These are phyloP conservation scores for Acanthurus tractus DNA, from an alignment of 2,797 vertebrate species.

Conservation along the genomic window DNA sequence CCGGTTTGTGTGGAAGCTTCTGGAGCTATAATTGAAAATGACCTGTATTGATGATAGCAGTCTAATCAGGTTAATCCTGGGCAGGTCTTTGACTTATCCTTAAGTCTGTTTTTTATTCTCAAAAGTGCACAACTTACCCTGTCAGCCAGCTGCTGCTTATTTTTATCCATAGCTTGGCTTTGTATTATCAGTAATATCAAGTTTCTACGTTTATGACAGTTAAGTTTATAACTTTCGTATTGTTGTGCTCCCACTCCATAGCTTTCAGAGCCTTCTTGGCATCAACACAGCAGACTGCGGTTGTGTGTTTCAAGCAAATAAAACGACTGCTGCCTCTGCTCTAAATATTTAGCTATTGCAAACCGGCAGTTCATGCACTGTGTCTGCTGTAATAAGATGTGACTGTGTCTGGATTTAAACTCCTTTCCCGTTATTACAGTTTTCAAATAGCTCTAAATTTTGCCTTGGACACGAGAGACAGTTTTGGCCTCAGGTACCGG, in stretches of 20 bases:
- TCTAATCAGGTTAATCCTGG: conserved; percentile 41
- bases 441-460: conserved; percentile 61
- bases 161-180: conserved; percentile 28
- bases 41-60: conserved; percentile 33
- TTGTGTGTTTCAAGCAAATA: conserved; percentile 66
- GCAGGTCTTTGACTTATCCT: conserved; percentile 28
- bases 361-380: conserved; percentile 56
- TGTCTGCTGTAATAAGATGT: conserved; percentile 69
- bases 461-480: conserved; percentile 51
- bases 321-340: conserved; percentile 68
- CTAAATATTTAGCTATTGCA: conserved; percentile 75
- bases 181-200: conserved; percentile 30
- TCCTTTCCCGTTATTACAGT: conserved; percentile 60
- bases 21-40: conserved; percentile 38
- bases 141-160: conserved; percentile 26
- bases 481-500: conserved; percentile 48
- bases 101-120: conserved; percentile 38
- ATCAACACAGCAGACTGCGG: conserved; percentile 50
- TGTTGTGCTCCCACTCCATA: conserved; percentile 50
- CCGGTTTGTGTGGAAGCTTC: conserved; percentile 26
- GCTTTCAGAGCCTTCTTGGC: conserved; percentile 60
- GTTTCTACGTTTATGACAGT: conserved; percentile 38
- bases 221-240: conserved; percentile 45
- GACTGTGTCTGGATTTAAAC: conserved; percentile 70
- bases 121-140: not conserved